Conservation (phyloP, 2,888 invertebrate species). For the Drosophila incognita region DNA sequence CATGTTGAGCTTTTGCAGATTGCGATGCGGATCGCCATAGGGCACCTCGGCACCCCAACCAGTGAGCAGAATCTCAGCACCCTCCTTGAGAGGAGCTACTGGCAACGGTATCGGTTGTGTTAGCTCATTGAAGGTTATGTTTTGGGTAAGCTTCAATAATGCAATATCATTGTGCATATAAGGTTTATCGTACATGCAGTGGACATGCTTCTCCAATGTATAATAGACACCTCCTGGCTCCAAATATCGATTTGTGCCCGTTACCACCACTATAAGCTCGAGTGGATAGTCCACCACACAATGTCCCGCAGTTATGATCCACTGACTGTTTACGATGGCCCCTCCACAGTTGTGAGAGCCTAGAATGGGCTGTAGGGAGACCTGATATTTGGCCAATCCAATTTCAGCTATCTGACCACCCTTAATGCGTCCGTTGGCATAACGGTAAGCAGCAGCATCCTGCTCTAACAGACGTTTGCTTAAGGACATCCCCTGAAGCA, state of each 20-base stretch:
- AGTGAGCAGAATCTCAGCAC: constrained; percentile 86
- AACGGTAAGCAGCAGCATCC: background rate
- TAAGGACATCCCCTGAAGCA: constrained; percentile 24
- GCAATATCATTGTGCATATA: constrained; percentile 88
- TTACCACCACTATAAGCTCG: constrained; percentile 52
- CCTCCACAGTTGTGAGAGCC: constrained; percentile 80
- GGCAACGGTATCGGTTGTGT: constrained; percentile 86
- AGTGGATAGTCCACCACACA: constrained; percentile 60
- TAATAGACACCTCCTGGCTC: constrained; percentile 56
- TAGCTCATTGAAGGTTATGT: constrained; percentile 85
- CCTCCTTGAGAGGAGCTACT: constrained; percentile 68
- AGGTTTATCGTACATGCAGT: constrained; percentile 70
- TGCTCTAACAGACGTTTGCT: constrained; percentile 42
- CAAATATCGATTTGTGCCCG: constrained; percentile 67
- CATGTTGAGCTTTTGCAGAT: constrained; percentile 86
- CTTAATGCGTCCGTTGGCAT: constrained; percentile 49
- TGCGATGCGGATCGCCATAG: constrained; percentile 85
- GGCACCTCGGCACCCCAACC: constrained; percentile 87
- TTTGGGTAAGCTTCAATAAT: constrained; percentile 86
- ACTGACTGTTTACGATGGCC: constrained; percentile 68
- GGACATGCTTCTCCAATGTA: constrained; percentile 50
- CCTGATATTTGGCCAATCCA: constrained; percentile 79
- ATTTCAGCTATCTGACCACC: constrained; percentile 67
- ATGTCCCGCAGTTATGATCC: constrained; percentile 79
- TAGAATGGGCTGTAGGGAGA: constrained; percentile 70